Evolutionary conservation across 2,797 vertebrate species (phyloP).

Genomic region (Cuniculus paca): DNA sequence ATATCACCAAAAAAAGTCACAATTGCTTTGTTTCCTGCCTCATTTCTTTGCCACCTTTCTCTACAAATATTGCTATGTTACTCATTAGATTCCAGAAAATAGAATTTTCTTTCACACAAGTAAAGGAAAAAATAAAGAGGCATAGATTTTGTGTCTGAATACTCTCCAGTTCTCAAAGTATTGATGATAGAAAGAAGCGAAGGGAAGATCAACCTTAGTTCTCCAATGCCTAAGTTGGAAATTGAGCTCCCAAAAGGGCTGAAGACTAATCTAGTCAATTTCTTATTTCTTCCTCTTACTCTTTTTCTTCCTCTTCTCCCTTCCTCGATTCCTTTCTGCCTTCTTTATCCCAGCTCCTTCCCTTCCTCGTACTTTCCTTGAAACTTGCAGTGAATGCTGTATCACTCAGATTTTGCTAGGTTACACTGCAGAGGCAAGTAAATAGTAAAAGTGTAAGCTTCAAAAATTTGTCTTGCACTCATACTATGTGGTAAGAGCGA

Average conservation of each 20-base stretch:
- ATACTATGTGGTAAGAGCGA: neutral
- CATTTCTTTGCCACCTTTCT: slow-evolving; percentile 80
- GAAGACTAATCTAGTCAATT: neutral
- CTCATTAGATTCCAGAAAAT: slow-evolving; percentile 59
- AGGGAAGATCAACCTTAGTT: neutral
- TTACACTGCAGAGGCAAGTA: neutral
- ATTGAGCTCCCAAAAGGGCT: neutral
- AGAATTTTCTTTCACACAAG: slow-evolving; percentile 33
- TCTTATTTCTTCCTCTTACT: neutral
- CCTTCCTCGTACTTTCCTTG: neutral
- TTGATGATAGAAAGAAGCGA: neutral
- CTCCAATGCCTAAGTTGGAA: neutral
- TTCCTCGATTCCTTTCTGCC: neutral
- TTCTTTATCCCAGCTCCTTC: neutral
- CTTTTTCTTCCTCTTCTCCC: neutral
- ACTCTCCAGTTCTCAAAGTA: neutral
- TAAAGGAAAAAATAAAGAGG: neutral
- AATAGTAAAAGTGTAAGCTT: neutral
- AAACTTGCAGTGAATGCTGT: neutral
- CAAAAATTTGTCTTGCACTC: neutral
- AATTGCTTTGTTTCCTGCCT: slow-evolving; percentile 86
- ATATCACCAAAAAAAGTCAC: slow-evolving; percentile 85
- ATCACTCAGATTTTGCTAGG: neutral
- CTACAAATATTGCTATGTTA: slow-evolving; percentile 73
- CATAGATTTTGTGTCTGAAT: slow-evolving; percentile 47